Evolutionary conservation across 2,797 vertebrate genomes (phyloP), one percentile per base, ranked within the genome.

Genomic region (Microctenopoma steveboyesi): DNA sequence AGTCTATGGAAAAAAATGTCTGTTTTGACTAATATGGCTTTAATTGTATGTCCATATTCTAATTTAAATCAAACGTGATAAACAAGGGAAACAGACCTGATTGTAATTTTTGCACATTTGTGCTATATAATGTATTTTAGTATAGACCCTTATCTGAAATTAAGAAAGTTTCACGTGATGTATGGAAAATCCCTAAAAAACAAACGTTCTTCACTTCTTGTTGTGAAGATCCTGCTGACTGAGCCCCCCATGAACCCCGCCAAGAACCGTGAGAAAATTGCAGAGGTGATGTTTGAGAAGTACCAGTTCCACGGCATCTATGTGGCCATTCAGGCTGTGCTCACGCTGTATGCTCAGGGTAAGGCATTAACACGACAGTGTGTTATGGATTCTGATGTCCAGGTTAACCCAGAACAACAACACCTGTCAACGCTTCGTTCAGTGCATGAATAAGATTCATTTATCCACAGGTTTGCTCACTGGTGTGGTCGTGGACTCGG

Each of bases 281-380:
- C 93, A 0, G 95, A 95, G 86, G 93, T 95, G 71, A 94, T 95
- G 93, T 95, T 95, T 50, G 94, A 95, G 91, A 95, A 82, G 3
- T 95, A 95, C 79, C 87, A 92, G 84, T 95, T 95, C 43, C 88
- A 93, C 0, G 92, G 93, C 45, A 93, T 95, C 69, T 95, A 95
- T 5, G 90, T 95, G 30, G 95, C 92, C 0, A 95, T 95, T 10
- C 95, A 95, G 84, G 95, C 95, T 0, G 94, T 95, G 48, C 93
- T 95, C 56, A 95, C 95, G 0, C 93, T 95, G 28, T 95, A 95
- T 0, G 95, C 95, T 47, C 95, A 95, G 68, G 95, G 95, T 95
- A 60, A 74, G 69, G 40, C 16, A 11, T 11, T 18, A 27, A 1
- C 6, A 3, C 13, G 1, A 10, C 16, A 40, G 12, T 11, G 4